Evolutionary conservation across 2,113 vertebrate species (phyloP), one percentile per base, ranked within the genome.

Genomic region (Apus apus): DNA sequence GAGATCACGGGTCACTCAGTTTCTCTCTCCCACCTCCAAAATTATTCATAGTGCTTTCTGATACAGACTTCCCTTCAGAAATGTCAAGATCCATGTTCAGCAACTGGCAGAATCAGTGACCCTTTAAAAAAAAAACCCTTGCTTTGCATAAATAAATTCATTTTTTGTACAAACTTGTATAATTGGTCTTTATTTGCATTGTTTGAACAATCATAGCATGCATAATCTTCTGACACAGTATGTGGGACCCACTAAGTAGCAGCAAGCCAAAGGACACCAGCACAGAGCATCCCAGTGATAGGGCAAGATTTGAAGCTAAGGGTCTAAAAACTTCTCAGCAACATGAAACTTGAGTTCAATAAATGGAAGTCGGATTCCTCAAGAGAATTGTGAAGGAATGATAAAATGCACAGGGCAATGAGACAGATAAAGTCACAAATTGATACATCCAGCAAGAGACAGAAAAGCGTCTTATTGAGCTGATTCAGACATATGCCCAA

Each of bases 61-160:
- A 34, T 43, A 79, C 87, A 87, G 54, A 25, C 40, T 82, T 85
- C 50, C 70, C 51, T 58, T 83, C 32, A 95, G 70, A 81, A 92
- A 64, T 45, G 51, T 81, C 34, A 48, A 85, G 22, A 77, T 77
- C 13, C 45, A 11, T 13, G 4, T 58, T 85, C 76, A 72, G 70
- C 25, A 38, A 68, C 18, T 13, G 18, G 19, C 36, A 83, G 26
- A 90, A 85, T 66, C 13, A 4, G 45, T 16, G 8, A 80, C 20
- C 2, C 62, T 73, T 65, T 65, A 78, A 53, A 61, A 23, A 51
- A 19, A 20, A 36, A 8, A 15, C 25, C 22, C 46, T 66, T 56
- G 5, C n/a, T 77, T 61, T 58, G 22, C 34, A 25, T 61, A 46
- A 80, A 5, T 36, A 4, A 15, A 26, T 15, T 65, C 0, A 12